Percentiles rank a stretch among this genome's conserved stretches.
Evolutionary conservation across 2,113 vertebrate genomes (phyloP).

Genomic region (Patagioenas fasciata): DNA sequence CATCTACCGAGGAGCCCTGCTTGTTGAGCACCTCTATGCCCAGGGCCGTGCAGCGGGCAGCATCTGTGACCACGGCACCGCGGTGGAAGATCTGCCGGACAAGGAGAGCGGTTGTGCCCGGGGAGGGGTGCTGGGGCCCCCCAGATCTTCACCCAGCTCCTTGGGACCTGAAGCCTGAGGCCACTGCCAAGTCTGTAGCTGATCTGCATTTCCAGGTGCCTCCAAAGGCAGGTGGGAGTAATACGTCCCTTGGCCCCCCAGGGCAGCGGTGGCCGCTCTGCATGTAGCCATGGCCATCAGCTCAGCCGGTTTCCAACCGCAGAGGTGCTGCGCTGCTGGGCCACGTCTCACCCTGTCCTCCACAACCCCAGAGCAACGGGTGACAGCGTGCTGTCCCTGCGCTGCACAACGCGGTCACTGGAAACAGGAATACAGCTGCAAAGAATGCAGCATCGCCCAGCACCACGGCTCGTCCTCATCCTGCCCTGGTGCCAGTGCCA

Average conservation of each 20-base stretch:
- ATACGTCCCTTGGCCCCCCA: accelerated
- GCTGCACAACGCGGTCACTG: neutral
- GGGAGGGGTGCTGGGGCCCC: neutral
- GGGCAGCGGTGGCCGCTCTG: neutral
- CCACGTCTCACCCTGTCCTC: accelerated
- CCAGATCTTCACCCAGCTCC: accelerated
- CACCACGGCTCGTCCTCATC: neutral
- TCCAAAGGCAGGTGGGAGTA: neutral
- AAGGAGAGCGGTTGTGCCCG: neutral
- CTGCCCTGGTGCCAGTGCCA: neutral
- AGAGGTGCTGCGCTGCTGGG: neutral
- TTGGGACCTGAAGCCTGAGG: neutral
- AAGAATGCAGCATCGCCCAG: neutral
- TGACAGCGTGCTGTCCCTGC: accelerated
- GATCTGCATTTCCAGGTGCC: neutral
- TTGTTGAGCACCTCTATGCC: constrained; percentile 86
- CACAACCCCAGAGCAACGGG: neutral
- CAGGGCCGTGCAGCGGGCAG: constrained; percentile 86
- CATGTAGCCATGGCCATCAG: neutral
- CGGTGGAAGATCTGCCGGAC: constrained; percentile 85
- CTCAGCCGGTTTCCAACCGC: neutral
- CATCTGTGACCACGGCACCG: constrained; percentile 92
- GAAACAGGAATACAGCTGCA: neutral
- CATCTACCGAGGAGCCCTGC: constrained; percentile 93
- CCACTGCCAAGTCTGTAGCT: accelerated